Conservation (phyloP, 2,113 vertebrate genomes). For the Potamarius usumacintae region DNA sequence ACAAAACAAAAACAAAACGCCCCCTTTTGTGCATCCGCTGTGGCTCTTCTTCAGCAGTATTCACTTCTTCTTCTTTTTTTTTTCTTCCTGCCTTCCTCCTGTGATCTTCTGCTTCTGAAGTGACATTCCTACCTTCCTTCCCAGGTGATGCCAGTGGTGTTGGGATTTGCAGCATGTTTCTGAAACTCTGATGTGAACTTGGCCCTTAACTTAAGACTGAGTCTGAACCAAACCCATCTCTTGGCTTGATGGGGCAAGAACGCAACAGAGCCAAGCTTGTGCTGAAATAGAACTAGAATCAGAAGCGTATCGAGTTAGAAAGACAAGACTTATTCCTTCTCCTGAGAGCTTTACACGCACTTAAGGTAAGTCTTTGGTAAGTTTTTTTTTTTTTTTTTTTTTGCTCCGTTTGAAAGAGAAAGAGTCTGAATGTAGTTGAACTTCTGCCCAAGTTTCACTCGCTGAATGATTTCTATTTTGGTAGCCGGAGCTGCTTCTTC, state of each 20-base stretch:
- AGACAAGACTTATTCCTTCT: constrained; percentile 44
- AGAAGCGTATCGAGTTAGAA: neutral
- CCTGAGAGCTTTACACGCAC: constrained; percentile 49
- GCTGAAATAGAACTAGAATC: neutral
- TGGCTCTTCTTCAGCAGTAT: constrained; percentile 53
- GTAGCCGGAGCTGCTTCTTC: too few species aligned
- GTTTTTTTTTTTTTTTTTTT: too few species aligned
- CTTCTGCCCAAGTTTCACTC: constrained; percentile 6
- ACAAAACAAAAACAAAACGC: constrained; percentile 45
- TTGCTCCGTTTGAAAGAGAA: neutral
- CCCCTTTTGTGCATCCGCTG: constrained; percentile 43
- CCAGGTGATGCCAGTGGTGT: constrained; percentile 12
- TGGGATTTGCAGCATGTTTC: neutral
- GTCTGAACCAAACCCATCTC: neutral
- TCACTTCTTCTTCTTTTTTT: constrained; percentile 33
- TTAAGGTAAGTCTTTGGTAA: constrained; percentile 68
- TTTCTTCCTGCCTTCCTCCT: constrained; percentile 49
- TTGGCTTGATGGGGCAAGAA: constrained; percentile 17
- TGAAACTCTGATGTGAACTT: neutral
- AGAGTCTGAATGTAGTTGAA: neutral
- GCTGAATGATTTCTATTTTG: neutral
- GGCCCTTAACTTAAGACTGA: neutral
- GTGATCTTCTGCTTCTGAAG: constrained; percentile 28
- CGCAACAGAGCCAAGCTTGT: neutral
- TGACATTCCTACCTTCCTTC: neutral